A percentile compares a stretch with the other conserved stretches of the same genome.
Evolutionary conservation across 2,888 invertebrate genomes (phyloP).

Genomic region (Yponomeuta malinellus): DNA sequence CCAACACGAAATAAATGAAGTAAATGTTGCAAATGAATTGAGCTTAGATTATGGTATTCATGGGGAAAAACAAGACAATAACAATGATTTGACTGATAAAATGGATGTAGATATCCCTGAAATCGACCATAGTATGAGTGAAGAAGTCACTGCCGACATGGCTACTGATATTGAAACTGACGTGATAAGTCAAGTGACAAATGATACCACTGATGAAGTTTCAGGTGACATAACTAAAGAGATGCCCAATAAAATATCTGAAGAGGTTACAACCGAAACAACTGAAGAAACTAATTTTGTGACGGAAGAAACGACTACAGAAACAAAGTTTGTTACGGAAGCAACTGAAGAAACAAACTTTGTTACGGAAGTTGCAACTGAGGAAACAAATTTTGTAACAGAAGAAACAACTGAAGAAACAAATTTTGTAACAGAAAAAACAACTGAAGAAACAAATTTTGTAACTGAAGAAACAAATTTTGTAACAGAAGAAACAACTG

Average conservation of each 20-base stretch:
- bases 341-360: background rate
- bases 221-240: background rate
- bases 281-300: background rate
- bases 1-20: background rate
- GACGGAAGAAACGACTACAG: background rate
- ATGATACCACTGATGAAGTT: background rate
- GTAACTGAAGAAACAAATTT: background rate
- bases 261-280: background rate
- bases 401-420: background rate
- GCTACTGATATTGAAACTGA: conserved; percentile 3
- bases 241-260: background rate
- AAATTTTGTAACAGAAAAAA: background rate
- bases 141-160: background rate
- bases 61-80: conserved; percentile 9
- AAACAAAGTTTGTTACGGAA: background rate
- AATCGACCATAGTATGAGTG: background rate
- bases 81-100: conserved; percentile 27
- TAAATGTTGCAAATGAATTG: background rate
- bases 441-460: background rate
- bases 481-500: background rate
- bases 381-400: background rate
- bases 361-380: background rate
- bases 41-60: background rate
- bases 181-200: background rate
- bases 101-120: conserved; percentile 21